Percentiles rank a stretch among this genome's conserved stretches.
phyloP scores from a whole-genome alignment of 1,140 invertebrate genomes.

The Ptiloglossa arizonensis region DNA sequence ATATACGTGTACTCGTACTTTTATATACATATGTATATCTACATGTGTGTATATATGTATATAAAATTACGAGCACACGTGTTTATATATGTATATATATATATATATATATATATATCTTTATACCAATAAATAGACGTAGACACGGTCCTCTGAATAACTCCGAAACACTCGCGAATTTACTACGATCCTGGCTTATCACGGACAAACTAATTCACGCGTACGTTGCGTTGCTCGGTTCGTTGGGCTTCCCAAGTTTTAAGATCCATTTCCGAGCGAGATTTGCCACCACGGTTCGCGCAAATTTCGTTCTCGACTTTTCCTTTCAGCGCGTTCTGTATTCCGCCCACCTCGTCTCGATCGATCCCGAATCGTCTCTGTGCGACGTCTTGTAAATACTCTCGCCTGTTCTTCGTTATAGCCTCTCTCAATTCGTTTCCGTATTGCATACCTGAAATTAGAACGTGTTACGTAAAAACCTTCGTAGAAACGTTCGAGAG shows the following conservation, averaged over 20 bases:
- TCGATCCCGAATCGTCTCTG: too few relatives aligned
- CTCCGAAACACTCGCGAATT: background rate
- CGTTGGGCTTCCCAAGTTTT: background rate
- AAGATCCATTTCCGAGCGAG: background rate
- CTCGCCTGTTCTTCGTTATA: background rate
- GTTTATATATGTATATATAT: too few relatives aligned
- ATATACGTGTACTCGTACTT: too few relatives aligned
- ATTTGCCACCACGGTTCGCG: background rate
- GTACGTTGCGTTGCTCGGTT: background rate
- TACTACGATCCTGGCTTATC: background rate
- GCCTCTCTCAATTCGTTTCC: slow-evolving; percentile 16
- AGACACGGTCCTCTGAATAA: background rate
- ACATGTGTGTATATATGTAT: too few relatives aligned
- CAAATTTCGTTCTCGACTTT: background rate
- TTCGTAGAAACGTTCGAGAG: too few relatives aligned
- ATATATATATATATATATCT: slow-evolving; percentile 77
- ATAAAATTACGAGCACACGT: too few relatives aligned
- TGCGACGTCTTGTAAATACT: background rate
- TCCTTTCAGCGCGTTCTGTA: background rate
- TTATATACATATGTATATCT: too few relatives aligned
- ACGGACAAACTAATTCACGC: background rate
- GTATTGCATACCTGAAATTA: slow-evolving; percentile 1
- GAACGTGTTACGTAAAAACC: background rate
- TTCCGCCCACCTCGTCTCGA: background rate
- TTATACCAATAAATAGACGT: slow-evolving; percentile 75